Evolutionary conservation across 2,888 invertebrate genomes (phyloP).

Genomic region (Drosophila affinis): DNA sequence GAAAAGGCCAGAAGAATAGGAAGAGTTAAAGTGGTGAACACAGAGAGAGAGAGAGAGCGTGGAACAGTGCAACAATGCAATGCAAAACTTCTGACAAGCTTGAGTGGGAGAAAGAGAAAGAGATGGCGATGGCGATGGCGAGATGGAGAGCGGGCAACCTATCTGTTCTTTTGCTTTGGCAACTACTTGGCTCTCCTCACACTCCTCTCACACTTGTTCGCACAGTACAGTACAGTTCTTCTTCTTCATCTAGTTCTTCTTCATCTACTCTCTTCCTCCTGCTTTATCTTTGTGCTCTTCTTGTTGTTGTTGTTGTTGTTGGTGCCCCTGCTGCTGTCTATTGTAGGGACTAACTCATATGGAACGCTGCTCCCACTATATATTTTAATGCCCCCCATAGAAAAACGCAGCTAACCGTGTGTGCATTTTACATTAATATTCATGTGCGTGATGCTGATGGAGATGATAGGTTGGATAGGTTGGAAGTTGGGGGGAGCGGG

Average conservation of each 20-base stretch:
- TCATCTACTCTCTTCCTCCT: not conserved
- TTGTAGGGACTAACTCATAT: slow-evolving; percentile 75
- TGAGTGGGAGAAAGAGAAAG: slow-evolving; percentile 13
- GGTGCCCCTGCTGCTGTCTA: slow-evolving; percentile 47
- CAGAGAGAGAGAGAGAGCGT: slow-evolving; percentile 9
- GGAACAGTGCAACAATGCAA: slow-evolving; percentile 45
- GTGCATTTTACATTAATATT: slow-evolving; percentile 77
- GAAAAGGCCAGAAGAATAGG: slow-evolving; percentile 12
- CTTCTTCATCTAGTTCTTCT: slow-evolving; percentile 7
- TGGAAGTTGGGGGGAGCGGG: not conserved
- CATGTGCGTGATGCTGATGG: slow-evolving; percentile 58
- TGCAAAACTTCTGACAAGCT: slow-evolving; percentile 53
- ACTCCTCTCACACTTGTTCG: not conserved
- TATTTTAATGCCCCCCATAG: slow-evolving; percentile 67
- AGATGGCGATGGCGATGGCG: not conserved
- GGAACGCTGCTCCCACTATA: slow-evolving; percentile 72
- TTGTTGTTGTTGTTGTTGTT: slow-evolving; percentile 24
- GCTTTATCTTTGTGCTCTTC: slow-evolving; percentile 2
- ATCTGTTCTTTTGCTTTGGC: slow-evolving; percentile 10
- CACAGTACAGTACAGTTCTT: not conserved
- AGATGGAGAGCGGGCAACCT: slow-evolving; percentile 15
- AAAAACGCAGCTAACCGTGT: slow-evolving; percentile 78
- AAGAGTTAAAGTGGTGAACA: slow-evolving; percentile 28
- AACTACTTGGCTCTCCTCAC: slow-evolving; percentile 15
- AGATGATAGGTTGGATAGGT: slow-evolving; percentile 20